Conservation (phyloP, 1,140 invertebrate species). For the Drepana arcuata region DNA sequence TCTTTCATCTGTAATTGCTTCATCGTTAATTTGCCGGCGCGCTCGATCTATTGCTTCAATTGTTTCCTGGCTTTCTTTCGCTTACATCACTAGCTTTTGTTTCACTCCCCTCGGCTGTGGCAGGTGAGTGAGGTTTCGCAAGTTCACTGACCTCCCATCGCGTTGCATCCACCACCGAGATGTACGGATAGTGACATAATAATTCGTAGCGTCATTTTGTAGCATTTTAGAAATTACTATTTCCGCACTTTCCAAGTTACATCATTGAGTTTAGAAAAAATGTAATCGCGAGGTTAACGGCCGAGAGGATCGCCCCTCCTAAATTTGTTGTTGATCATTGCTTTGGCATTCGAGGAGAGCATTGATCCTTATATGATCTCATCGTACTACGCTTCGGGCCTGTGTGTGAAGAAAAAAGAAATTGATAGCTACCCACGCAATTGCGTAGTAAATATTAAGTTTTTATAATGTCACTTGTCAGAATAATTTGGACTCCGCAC, state of each 20-base stretch:
- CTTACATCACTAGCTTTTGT: constrained; percentile 38
- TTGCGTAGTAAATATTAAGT: too few relatives aligned
- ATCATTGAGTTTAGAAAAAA: constrained; percentile 47
- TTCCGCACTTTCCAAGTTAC: constrained; percentile 68
- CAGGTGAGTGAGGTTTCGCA: constrained; percentile 65
- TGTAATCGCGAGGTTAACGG: constrained; percentile 46
- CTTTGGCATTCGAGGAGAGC: constrained; percentile 47
- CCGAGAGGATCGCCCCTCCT: constrained; percentile 36
- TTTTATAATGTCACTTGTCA: too few relatives aligned
- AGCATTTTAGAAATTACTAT: constrained; percentile 48
- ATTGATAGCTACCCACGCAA: too few relatives aligned
- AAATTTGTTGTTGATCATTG: constrained; percentile 46
- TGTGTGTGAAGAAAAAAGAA: constrained; percentile 4
- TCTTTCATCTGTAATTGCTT: constrained; percentile 18
- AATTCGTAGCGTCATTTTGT: constrained; percentile 31
- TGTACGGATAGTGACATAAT: constrained; percentile 51
- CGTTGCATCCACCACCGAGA: constrained; percentile 38
- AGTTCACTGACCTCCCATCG: constrained; percentile 59
- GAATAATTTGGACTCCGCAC: too few relatives aligned
- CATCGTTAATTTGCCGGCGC: constrained; percentile 10
- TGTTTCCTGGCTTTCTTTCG: constrained; percentile 48
- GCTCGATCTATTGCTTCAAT: constrained; percentile 17
- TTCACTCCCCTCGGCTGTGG: constrained; percentile 42
- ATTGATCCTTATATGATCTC: constrained; percentile 67
- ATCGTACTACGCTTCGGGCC: constrained; percentile 21